Evolutionary conservation across 2,797 vertebrate species (phyloP), one percentile per base, ranked within the genome.

Genomic region (Chrysocyon brachyurus): DNA sequence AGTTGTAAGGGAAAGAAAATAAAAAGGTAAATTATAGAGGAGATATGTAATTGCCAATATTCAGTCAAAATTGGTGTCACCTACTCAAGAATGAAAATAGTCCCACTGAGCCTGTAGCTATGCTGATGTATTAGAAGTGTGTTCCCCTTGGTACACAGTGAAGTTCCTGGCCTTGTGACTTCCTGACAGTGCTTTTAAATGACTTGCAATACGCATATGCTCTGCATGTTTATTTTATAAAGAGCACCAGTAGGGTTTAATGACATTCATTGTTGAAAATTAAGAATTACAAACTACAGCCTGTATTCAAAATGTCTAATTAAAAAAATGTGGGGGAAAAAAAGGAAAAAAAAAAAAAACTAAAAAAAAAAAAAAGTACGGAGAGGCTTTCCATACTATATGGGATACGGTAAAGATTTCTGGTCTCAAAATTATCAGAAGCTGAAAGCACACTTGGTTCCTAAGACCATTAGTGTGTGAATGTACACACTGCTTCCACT

Each of bases 1-100:
- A 73, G 68, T 97, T 95, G 84, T 56, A 97, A 98, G 97, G 95
- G 96, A 92, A 96, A 97, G 84, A 98, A 98, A 97, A 98, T 93
- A 96, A 96, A 92, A 97, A 95, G 88, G 91, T 96, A 96, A 97
- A 97, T 97, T 97, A 97, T 97, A 98, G 79, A 97, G 93, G 86
- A 97, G 98, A 96, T 95, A 97, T 59, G 97, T 84, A 98, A 94
- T 82, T 96, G 94, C 93, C 75, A 83, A 61, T 95, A 95, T 93
- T 91, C 91, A 97, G 94, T 96, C 88, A 97, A 96, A 97, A 93
- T 6, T 72, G 94, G 97, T 87, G 95, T 94, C 59, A 95, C 86
- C 95, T 97, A 91, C 52, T 96, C 96, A 94, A 73, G 77, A 81
- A 95, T 46, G 61, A 95, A 95, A 97, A 84, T 0, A 82, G 83